Conservation (phyloP, 2,113 vertebrate species). For the Psittacula cyanocephala region DNA sequence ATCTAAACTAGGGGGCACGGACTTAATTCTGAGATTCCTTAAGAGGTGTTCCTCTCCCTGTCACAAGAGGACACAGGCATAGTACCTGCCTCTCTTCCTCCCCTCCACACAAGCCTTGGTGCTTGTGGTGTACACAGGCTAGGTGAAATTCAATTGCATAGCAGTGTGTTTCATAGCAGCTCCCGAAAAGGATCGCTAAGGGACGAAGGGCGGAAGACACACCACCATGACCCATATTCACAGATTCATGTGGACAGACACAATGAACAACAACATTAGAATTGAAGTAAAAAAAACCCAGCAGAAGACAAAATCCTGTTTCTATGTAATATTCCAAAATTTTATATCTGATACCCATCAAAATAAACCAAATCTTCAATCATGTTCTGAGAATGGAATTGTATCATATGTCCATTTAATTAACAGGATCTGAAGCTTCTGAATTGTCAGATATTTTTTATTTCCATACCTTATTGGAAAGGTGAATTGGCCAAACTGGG, state of each 20-base stretch:
- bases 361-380: neutral
- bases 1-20: neutral
- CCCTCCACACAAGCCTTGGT: accelerated
- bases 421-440: neutral
- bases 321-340: neutral
- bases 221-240: neutral
- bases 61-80: neutral
- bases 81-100: neutral
- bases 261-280: neutral
- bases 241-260: neutral
- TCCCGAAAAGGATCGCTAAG: neutral
- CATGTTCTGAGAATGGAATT: neutral
- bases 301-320: neutral
- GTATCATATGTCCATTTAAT: neutral
- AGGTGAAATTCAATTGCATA: neutral
- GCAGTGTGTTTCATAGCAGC: neutral
- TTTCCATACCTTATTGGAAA: neutral
- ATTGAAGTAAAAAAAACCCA: neutral
- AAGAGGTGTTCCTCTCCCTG: accelerated
- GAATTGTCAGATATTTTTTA: neutral
- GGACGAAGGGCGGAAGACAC: neutral
- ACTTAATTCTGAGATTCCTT: neutral
- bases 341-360: neutral
- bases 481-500: neutral
- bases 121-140: neutral